Conservation (phyloP, 2,888 invertebrate species). For the Hirtodrosophila confusa region DNA sequence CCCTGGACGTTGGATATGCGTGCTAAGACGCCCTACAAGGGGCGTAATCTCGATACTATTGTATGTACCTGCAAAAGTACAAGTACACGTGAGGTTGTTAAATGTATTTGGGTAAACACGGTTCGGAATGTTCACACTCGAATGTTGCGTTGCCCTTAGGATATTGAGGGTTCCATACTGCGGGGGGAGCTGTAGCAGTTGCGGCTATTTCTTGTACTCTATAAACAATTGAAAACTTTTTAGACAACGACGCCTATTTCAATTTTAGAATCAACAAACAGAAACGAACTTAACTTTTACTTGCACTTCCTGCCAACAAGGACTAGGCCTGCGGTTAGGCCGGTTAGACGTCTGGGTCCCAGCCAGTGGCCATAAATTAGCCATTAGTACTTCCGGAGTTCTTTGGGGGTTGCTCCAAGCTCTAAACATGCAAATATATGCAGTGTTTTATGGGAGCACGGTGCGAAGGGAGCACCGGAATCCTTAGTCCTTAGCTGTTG, state of each 20-base stretch:
- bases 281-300: conserved; percentile 46
- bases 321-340: conserved; percentile 54
- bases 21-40: conserved; percentile 16
- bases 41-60: conserved; percentile 27
- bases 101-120: conserved; percentile 71
- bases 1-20: conserved; percentile 52
- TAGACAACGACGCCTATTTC: conserved; percentile 76
- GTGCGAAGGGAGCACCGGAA: conserved; percentile 8
- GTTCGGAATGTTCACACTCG: conserved; percentile 51
- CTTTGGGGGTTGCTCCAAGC: conserved; percentile 47
- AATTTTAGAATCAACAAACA: conserved; percentile 73
- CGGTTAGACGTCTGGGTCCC: conserved; percentile 42
- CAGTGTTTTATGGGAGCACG: conserved; percentile 37
- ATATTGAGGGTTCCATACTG: neutral
- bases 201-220: conserved; percentile 61
- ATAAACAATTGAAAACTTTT: conserved; percentile 78
- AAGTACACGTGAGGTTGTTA: conserved; percentile 38
- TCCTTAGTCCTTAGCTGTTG: conserved; percentile 19
- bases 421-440: conserved; percentile 73
- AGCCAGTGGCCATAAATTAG: conserved; percentile 80
- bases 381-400: conserved; percentile 74
- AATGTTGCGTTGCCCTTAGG: neutral
- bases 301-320: conserved; percentile 23
- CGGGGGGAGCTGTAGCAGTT: conserved; percentile 18
- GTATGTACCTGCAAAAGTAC: conserved; percentile 6